Conservation (phyloP, 1,140 invertebrate genomes). For the Euborellia annulipes region DNA sequence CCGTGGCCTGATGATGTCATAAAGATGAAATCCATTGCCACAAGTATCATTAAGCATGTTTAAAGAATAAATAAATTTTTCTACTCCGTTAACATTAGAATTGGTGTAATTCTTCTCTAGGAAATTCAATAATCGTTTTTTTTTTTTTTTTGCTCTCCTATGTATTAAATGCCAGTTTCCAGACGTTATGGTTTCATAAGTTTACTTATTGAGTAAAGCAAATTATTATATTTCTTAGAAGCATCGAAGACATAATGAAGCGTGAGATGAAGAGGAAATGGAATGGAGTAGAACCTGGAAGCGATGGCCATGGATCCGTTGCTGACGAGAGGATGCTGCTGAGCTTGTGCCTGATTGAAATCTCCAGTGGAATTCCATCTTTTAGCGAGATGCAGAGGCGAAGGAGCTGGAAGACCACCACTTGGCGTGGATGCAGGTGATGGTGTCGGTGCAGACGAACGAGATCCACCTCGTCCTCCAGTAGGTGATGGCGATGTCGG, state of each 20-base stretch:
- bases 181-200: no score
- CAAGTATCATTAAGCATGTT: no score
- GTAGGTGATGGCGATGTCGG: conserved; percentile 15
- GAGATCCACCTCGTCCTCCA: conserved; percentile 3
- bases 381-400: conserved; percentile 38
- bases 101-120: no score
- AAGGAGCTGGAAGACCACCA: conserved; percentile 16
- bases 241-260: neutral
- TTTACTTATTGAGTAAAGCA: no score
- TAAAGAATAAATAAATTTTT: no score
- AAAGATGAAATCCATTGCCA: no score
- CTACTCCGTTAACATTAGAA: no score
- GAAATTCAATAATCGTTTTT: no score
- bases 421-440: conserved; percentile 27
- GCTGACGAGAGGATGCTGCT: conserved; percentile 15
- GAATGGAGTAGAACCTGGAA: conserved; percentile 35
- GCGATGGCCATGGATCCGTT: conserved; percentile 27
- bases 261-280: neutral
- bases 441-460: conserved; percentile 24
- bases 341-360: conserved; percentile 39
- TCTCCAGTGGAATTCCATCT: conserved; percentile 71
- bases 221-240: neutral
- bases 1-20: no score
- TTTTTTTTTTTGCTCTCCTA: no score
- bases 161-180: no score